Conservation (phyloP, 1,140 invertebrate species). For the Periplaneta americana region DNA sequence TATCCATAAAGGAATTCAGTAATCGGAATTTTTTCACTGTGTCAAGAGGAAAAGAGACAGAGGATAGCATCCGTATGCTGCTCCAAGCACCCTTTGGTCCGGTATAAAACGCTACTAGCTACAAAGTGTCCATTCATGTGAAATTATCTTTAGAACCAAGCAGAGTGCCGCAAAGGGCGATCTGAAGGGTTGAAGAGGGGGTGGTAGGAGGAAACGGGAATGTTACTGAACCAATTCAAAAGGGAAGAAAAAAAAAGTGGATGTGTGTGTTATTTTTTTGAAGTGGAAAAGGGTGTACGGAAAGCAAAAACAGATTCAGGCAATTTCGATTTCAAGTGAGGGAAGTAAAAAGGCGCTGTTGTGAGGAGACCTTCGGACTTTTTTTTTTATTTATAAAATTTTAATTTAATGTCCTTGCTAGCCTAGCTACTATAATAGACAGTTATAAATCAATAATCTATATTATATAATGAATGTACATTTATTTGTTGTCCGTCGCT, state of each 20-base stretch:
- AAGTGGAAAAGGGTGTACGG: neutral
- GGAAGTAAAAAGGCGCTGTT: too few species aligned
- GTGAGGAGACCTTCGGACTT: neutral
- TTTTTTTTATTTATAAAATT: neutral
- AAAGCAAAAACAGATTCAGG: neutral
- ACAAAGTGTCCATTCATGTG: slow-evolving; percentile 9
- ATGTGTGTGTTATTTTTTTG: neutral
- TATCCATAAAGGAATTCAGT: slow-evolving; percentile 4
- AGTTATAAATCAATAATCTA: too few species aligned
- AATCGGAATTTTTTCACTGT: slow-evolving; percentile 4
- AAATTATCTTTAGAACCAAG: neutral
- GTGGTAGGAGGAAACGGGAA: neutral
- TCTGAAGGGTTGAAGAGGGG: neutral
- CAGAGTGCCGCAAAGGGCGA: neutral
- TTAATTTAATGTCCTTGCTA: neutral
- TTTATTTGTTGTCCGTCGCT: too few species aligned
- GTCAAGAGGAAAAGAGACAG: neutral
- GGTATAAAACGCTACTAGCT: neutral
- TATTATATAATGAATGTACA: too few species aligned
- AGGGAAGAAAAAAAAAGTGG: neutral
- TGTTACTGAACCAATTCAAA: neutral
- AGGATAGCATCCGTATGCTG: too few species aligned
- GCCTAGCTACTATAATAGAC: too few species aligned
- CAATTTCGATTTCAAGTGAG: neutral
- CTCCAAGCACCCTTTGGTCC: neutral